Percentiles rank a stretch among this genome's conserved stretches.
Conservation (phyloP, 2,113 vertebrate genomes). For the Campylorhamphus procurvoides region DNA sequence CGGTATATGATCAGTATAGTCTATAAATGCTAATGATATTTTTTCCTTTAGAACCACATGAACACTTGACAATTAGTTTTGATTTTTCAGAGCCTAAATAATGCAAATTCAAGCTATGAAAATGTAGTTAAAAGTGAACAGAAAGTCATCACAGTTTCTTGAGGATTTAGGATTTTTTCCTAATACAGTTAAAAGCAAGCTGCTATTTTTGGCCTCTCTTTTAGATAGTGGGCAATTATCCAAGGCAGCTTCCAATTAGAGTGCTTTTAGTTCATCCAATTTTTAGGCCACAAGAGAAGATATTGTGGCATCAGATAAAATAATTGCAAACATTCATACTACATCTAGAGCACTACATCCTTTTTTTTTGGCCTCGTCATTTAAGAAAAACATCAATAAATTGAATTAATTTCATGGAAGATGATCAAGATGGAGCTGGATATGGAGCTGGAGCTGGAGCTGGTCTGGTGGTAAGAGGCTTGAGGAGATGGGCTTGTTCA, state of each 20-base stretch:
- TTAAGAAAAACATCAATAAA: neutral
- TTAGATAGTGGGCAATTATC: neutral
- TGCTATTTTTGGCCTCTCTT: conserved; percentile 10
- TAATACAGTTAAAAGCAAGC: neutral
- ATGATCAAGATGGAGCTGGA: neutral
- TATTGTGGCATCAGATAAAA: neutral
- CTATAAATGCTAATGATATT: neutral
- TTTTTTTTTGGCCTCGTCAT: neutral
- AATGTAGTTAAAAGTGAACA: neutral
- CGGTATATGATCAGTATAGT: neutral
- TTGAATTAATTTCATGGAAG: neutral
- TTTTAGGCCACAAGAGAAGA: neutral
- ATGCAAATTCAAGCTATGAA: neutral
- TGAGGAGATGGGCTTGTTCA: neutral
- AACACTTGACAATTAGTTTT: neutral
- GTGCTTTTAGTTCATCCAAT: conserved; percentile 20
- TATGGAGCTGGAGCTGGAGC: neutral
- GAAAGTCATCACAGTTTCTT: conserved; percentile 3
- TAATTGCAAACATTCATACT: neutral
- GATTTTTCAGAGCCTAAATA: neutral
- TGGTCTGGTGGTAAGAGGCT: neutral
- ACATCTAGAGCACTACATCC: neutral
- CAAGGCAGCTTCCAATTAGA: conserved; percentile 19
- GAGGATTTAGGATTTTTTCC: neutral
- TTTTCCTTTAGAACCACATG: neutral